Conservation (phyloP, 2,888 invertebrate species). For the Ormyrus nitidulus region DNA sequence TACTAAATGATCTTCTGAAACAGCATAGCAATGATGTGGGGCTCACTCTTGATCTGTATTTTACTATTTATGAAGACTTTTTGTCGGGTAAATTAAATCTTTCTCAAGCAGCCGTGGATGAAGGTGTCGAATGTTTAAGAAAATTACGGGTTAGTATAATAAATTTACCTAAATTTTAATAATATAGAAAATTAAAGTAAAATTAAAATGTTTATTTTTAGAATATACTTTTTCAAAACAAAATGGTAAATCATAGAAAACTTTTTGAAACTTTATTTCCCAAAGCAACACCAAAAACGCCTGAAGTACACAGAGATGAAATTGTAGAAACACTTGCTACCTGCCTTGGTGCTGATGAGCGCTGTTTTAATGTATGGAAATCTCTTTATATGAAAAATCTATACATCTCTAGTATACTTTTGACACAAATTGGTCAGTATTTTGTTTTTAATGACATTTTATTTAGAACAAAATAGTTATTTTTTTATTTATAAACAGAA, state of each 20-base stretch:
- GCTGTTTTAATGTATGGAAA: conserved; percentile 82
- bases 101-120: conserved; percentile 78
- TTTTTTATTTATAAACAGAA: conserved; percentile 55
- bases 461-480: not conserved
- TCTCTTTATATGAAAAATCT: conserved; percentile 82
- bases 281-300: conserved; percentile 79
- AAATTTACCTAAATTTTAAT: conserved; percentile 18
- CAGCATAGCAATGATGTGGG: conserved; percentile 74
- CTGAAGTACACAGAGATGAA: conserved; percentile 77
- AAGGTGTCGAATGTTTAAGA: conserved; percentile 77
- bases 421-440: conserved; percentile 76
- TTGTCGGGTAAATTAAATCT: conserved; percentile 79
- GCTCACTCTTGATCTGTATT: conserved; percentile 76
- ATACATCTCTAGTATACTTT: conserved; percentile 81
- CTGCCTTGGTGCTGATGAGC: conserved; percentile 80
- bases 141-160: conserved; percentile 77
- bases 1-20: conserved; percentile 79
- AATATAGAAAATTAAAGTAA: conserved; percentile 17
- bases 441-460: conserved; percentile 43
- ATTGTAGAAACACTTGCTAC: conserved; percentile 79
- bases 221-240: conserved; percentile 69
- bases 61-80: conserved; percentile 80
- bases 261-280: conserved; percentile 82
- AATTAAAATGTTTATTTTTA: conserved; percentile 64
- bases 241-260: conserved; percentile 72